Conservation (phyloP, 2,888 invertebrate genomes). For the Dichetophora obliterata region DNA sequence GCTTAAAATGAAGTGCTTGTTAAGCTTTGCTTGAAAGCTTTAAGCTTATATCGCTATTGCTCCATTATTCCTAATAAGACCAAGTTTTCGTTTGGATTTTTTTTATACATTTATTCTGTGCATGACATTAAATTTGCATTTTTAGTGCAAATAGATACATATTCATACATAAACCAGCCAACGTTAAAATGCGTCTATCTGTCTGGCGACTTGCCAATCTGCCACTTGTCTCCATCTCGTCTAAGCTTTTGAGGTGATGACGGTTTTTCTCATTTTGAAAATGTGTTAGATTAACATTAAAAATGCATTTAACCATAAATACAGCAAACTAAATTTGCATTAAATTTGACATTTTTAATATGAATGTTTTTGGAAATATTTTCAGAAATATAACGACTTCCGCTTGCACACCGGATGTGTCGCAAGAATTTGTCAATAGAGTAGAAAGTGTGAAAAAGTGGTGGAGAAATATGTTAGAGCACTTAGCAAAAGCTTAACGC, state of each 20-base stretch:
- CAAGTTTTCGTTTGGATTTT: neutral
- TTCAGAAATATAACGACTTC: neutral
- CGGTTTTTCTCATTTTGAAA: neutral
- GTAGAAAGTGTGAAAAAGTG: neutral
- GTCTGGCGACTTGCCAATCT: neutral
- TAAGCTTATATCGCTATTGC: neutral
- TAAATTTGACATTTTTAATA: neutral
- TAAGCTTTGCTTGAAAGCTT: neutral
- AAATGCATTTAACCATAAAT: slow-evolving; percentile 8
- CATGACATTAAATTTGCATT: slow-evolving; percentile 2
- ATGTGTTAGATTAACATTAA: slow-evolving; percentile 20
- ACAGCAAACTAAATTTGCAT: neutral
- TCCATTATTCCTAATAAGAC: neutral
- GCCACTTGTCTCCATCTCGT: neutral
- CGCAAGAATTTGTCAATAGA: neutral
- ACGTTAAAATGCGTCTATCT: neutral
- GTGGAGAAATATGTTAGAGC: neutral
- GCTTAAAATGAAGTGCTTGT: neutral
- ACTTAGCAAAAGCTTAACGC: too few species aligned
- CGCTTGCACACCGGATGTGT: neutral
- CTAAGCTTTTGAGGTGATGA: neutral
- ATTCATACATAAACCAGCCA: slow-evolving; percentile 12
- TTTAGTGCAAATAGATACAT: neutral
- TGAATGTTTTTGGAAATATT: too few species aligned
- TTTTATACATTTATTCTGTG: neutral